Conservation (phyloP, 2,888 invertebrate genomes). For the Psylliodes chrysocephalus region DNA sequence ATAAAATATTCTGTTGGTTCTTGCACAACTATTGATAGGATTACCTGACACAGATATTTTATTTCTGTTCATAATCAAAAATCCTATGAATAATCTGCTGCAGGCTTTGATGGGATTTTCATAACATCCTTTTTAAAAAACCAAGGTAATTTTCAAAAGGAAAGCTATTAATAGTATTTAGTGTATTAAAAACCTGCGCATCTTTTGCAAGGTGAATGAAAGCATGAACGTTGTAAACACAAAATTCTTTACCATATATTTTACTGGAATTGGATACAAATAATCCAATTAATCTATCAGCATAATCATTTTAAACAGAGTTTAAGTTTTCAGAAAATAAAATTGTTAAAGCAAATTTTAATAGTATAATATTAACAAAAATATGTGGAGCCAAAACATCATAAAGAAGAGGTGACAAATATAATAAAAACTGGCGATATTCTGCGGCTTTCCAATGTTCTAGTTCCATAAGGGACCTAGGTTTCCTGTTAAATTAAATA, state of each 20-base stretch:
- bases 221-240: constrained; percentile 21
- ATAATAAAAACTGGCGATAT: constrained; percentile 44
- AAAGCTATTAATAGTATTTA: constrained; percentile 29
- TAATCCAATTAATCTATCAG: constrained; percentile 27
- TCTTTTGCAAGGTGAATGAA: constrained; percentile 23
- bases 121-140: constrained; percentile 18
- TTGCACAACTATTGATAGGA: not conserved
- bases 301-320: constrained; percentile 34
- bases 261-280: constrained; percentile 12
- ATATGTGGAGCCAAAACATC: constrained; percentile 32
- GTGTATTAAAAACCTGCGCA: constrained; percentile 21
- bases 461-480: constrained; percentile 40
- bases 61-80: constrained; percentile 21
- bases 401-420: constrained; percentile 34
- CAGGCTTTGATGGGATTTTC: constrained; percentile 14
- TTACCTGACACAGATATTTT: constrained; percentile 13
- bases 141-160: constrained; percentile 19
- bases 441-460: constrained; percentile 48
- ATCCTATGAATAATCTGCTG: constrained; percentile 29
- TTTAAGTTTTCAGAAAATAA: constrained; percentile 32
- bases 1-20: constrained; percentile 9
- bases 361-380: constrained; percentile 39
- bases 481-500: constrained; percentile 46
- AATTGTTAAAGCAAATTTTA: constrained; percentile 41
- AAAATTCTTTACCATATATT: constrained; percentile 24